Evolutionary conservation across 2,888 invertebrate genomes (phyloP).

Genomic region (Metellina segmentata): DNA sequence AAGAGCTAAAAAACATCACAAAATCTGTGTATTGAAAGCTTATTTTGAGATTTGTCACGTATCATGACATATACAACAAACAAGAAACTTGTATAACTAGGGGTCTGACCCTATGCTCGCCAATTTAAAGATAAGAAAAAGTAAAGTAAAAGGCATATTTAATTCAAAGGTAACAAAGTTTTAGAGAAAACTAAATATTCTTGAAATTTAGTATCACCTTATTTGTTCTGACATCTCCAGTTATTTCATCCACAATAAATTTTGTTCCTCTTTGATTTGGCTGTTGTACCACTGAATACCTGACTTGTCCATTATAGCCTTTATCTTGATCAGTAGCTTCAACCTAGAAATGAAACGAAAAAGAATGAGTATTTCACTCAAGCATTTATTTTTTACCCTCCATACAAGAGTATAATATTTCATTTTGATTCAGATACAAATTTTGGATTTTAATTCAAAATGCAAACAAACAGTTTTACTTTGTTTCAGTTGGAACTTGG

Average conservation of each 20-base stretch:
- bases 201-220: conserved; percentile 83
- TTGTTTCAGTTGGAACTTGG: too few relatives aligned
- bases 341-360: conserved; percentile 79
- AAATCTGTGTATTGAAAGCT: too few relatives aligned
- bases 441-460: too few relatives aligned
- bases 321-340: conserved; percentile 97
- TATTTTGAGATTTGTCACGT: too few relatives aligned
- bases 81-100: too few relatives aligned
- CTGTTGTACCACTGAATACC: conserved; percentile 96
- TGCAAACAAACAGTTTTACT: too few relatives aligned
- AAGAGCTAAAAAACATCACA: too few relatives aligned
- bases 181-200: neutral
- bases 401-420: too few relatives aligned
- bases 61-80: too few relatives aligned
- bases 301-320: conserved; percentile 85
- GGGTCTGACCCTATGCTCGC: too few relatives aligned
- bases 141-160: neutral
- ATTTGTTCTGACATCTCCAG: conserved; percentile 95
- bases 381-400: neutral
- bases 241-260: conserved; percentile 96
- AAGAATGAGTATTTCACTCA: neutral
- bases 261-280: conserved; percentile 96
- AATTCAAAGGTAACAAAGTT: neutral
- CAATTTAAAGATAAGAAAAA: too few relatives aligned
- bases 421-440: too few relatives aligned